Evolutionary conservation across 1,140 invertebrate species (phyloP).

Genomic region (Hylyphantes graminicola): DNA sequence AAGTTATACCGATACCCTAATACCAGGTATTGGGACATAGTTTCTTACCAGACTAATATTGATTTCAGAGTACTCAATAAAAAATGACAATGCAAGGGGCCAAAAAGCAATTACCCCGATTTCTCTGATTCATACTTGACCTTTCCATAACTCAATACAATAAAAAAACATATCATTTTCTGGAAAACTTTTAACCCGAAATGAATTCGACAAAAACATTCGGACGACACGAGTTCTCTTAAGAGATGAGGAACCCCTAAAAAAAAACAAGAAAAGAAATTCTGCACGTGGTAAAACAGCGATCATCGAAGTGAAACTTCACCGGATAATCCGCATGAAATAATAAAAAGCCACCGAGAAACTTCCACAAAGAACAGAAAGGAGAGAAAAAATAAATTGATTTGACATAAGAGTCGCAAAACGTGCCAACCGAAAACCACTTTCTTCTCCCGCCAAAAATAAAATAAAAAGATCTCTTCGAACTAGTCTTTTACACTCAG

Average conservation of each 20-base stretch:
- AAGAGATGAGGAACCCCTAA: slow-evolving; percentile 21
- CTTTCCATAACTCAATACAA: too few species aligned
- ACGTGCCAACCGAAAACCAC: slow-evolving; percentile 47
- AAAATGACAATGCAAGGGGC: too few species aligned
- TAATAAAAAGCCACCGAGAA: slow-evolving; percentile 18
- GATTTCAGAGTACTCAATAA: too few species aligned
- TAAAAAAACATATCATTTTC: too few species aligned
- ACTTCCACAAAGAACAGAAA: slow-evolving; percentile 6
- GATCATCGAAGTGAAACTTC: slow-evolving; percentile 19
- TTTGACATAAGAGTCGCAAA: slow-evolving; percentile 53
- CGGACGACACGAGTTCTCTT: slow-evolving; percentile 24
- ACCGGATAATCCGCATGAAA: slow-evolving; percentile 20
- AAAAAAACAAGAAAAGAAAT: slow-evolving; percentile 28
- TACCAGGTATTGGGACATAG: too few species aligned
- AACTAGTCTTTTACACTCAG: too few species aligned
- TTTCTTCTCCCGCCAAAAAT: slow-evolving; percentile 15
- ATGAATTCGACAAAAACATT: slow-evolving; percentile 36
- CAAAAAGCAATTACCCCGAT: too few species aligned
- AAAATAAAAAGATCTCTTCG: too few species aligned
- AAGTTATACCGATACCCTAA: too few species aligned
- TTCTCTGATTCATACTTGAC: too few species aligned
- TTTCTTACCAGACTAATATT: too few species aligned
- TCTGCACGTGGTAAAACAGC: slow-evolving; percentile 42
- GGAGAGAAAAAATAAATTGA: slow-evolving; percentile 36
- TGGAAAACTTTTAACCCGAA: slow-evolving; percentile 33